Evolutionary conservation across 2,888 invertebrate genomes (phyloP), one percentile per base, ranked within the genome.

Genomic region (Ferrisia virgata): DNA sequence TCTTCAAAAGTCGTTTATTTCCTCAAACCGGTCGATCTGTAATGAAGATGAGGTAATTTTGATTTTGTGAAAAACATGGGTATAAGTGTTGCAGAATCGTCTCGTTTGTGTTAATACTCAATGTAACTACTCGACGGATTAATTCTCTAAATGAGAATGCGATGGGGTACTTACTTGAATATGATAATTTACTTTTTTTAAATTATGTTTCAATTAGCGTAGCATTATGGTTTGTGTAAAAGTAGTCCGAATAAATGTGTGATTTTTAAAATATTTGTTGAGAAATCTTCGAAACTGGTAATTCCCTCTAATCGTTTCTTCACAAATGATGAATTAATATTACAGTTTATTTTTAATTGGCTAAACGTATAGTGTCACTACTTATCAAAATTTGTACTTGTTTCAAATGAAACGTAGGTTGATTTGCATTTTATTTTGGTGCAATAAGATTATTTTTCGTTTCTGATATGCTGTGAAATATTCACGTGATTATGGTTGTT

Each of bases 1-100:
- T 76, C 36, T 76, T 76, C 15, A 76, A 76, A 76, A 76, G 72
- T 18, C 72, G 72, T 36, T 76, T 76, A 76, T 76, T 76, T 76
- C 72, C 72, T 76, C 18, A 33, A 76, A n/a, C n/a, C n/a, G n/a
- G n/a, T 18, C 72, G 72, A 36, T 76, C 36, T 18, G 36, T 18
- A 36, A 69, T 69, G 28, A 36, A 36, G 8, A 76, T 76, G 36
- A 76, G 36, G 72, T 76, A 36, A 36, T 76, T 76, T 5, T 6
- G 36, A 8, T 76, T 76, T 36, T 76, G n/a, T 4, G 6, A 1
- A 18, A 72, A 33, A 72, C 25, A 11, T 22, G 9, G 53, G 22
- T 22, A 22, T 22, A 53, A 36, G 36, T 76, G 36, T 76, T 72
- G 72, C 72, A 31, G 72, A 36, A 36, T 36, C 33, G 6, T 18